Evolutionary conservation across 2,888 invertebrate genomes (phyloP).

Genomic region (Dryobotodes eremita): DNA sequence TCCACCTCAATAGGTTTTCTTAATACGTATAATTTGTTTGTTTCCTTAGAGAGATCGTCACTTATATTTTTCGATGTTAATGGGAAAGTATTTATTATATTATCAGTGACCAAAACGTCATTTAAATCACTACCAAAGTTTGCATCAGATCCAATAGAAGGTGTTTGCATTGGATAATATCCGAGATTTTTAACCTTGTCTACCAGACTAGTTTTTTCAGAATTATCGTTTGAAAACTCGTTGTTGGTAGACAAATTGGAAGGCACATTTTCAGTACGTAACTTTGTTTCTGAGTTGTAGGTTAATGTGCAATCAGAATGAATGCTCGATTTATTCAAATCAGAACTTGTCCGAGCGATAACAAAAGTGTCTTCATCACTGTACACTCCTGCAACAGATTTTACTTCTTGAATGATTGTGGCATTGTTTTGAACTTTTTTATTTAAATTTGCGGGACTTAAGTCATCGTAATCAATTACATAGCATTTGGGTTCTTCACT

Average conservation of each 20-base stretch:
- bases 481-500: slow-evolving; percentile 34
- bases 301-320: slow-evolving; percentile 68
- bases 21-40: slow-evolving; percentile 60
- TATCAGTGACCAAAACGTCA: slow-evolving; percentile 64
- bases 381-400: slow-evolving; percentile 38
- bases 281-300: slow-evolving; percentile 58
- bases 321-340: slow-evolving; percentile 67
- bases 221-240: slow-evolving; percentile 26
- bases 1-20: slow-evolving; percentile 70
- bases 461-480: slow-evolving; percentile 15
- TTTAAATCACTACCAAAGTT: slow-evolving; percentile 56
- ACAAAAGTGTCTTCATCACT: slow-evolving; percentile 70
- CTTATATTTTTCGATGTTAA: slow-evolving; percentile 56
- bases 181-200: slow-evolving; percentile 74
- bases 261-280: slow-evolving; percentile 28
- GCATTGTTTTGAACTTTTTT: slow-evolving; percentile 64
- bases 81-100: slow-evolving; percentile 25
- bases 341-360: slow-evolving; percentile 72
- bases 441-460: slow-evolving; percentile 31
- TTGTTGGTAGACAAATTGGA: slow-evolving; percentile 12
- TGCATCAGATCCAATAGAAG: slow-evolving; percentile 67
- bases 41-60: slow-evolving; percentile 47
- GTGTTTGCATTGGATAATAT: slow-evolving; percentile 69
- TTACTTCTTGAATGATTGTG: slow-evolving; percentile 64
- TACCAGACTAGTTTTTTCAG: slow-evolving; percentile 61